Evolutionary conservation across 2,888 invertebrate species (phyloP).

Genomic region (Criorhina ranunculi): DNA sequence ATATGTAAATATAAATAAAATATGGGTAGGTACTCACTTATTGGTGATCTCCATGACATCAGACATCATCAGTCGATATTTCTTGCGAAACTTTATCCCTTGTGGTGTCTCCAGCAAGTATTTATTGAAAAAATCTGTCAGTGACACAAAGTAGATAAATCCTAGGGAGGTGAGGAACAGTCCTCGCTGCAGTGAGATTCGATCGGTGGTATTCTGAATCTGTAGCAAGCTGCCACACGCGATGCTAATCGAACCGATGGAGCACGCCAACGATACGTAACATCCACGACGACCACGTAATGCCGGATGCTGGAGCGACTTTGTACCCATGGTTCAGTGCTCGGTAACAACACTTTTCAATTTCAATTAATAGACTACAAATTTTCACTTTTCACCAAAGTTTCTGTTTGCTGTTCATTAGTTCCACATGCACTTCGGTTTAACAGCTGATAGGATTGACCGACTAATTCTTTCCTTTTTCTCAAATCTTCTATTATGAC

Average conservation of each 20-base stretch:
- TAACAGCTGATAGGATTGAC: constrained; percentile 37
- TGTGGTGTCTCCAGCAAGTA: constrained; percentile 86
- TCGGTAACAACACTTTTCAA: constrained; percentile 31
- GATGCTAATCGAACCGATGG: constrained; percentile 83
- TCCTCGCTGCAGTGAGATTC: constrained; percentile 87
- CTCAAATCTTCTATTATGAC: constrained; percentile 38
- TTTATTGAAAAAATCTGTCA: constrained; percentile 88
- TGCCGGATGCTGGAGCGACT: constrained; percentile 77
- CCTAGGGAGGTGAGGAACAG: constrained; percentile 87
- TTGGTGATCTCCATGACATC: constrained; percentile 91
- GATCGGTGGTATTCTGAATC: constrained; percentile 84
- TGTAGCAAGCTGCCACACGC: constrained; percentile 84
- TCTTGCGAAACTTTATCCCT: constrained; percentile 87
- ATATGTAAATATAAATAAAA: not conserved
- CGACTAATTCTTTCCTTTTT: constrained; percentile 9
- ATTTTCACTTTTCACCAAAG: constrained; percentile 46
- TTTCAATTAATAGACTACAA: constrained; percentile 7
- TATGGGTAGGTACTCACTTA: constrained; percentile 86
- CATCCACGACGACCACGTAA: constrained; percentile 80
- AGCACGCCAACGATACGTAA: constrained; percentile 83
- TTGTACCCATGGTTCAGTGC: constrained; percentile 55
- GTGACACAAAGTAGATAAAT: constrained; percentile 88
- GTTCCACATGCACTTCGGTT: constrained; percentile 8
- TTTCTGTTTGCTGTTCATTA: not conserved
- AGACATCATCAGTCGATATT: constrained; percentile 88